Evolutionary conservation across 1,140 invertebrate genomes (phyloP).

Genomic region (Nasonia giraulti): DNA sequence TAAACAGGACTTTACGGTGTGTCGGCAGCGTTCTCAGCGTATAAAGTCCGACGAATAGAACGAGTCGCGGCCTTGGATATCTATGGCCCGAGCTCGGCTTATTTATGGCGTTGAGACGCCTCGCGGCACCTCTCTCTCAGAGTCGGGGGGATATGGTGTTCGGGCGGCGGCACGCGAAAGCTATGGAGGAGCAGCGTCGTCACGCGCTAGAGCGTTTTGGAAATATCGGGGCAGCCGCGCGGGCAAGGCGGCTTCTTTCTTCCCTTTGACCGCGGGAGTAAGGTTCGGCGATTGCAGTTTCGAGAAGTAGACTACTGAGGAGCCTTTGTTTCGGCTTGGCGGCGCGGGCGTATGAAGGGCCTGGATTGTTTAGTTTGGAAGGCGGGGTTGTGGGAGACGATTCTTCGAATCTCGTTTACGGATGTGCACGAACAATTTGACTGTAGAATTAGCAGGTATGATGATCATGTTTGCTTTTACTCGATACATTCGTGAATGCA

Average conservation of each 20-base stretch:
- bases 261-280: background rate
- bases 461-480: too few relatives aligned
- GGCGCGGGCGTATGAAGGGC: too few relatives aligned
- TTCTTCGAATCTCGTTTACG: too few relatives aligned
- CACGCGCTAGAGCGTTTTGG: background rate
- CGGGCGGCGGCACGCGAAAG: background rate
- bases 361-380: too few relatives aligned
- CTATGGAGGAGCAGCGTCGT: background rate
- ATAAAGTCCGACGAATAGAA: constrained; percentile 39
- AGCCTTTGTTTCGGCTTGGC: too few relatives aligned
- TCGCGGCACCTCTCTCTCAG: background rate
- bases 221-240: background rate
- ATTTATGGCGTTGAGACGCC: constrained; percentile 60
- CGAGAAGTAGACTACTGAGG: too few relatives aligned
- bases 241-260: background rate
- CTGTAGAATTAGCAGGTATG: too few relatives aligned
- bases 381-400: too few relatives aligned
- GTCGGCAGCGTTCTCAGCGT: constrained; percentile 30
- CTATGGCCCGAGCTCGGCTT: constrained; percentile 56
- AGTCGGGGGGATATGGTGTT: background rate
- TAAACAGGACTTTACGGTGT: constrained; percentile 46
- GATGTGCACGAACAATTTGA: too few relatives aligned
- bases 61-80: constrained; percentile 43
- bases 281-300: too few relatives aligned
- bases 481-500: too few relatives aligned